A percentile compares a stretch with the other conserved stretches of the same genome.
phyloP scores from a whole-genome alignment of 2,113 vertebrate species.

The Hippopotamus amphibius region DNA sequence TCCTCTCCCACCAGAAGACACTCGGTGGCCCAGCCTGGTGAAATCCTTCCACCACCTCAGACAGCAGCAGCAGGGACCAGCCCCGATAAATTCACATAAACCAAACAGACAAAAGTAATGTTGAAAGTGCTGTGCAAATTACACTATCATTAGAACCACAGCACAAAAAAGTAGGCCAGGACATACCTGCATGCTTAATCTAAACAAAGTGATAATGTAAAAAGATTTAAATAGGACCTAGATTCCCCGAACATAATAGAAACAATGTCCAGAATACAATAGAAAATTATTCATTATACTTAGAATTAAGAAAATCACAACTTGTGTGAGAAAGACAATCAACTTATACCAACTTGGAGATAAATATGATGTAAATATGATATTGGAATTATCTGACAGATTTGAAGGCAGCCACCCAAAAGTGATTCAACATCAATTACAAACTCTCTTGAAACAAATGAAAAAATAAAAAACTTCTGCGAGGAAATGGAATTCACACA shows the following conservation, averaged over 20 bases:
- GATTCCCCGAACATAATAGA: neutral
- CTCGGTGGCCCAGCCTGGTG: neutral
- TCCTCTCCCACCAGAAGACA: neutral
- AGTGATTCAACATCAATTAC: neutral
- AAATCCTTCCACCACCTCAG: neutral
- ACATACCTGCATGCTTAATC: neutral
- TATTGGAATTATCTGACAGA: neutral
- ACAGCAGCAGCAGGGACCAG: neutral
- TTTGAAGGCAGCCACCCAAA: constrained; percentile 36
- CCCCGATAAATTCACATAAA: neutral
- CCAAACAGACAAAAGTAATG: neutral
- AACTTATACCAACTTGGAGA: neutral
- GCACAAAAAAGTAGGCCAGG: neutral
- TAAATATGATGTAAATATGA: neutral
- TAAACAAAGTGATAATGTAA: neutral
- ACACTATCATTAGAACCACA: neutral
- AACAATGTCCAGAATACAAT: neutral
- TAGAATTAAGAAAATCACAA: constrained; percentile 56
- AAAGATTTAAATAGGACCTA: neutral
- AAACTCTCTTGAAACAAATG: constrained; percentile 1
- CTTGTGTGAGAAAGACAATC: constrained; percentile 36
- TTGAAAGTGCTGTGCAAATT: neutral
- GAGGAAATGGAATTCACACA: constrained; percentile 5
- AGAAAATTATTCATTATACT: neutral
- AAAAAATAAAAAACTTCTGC: neutral